Evolutionary conservation across 1,140 invertebrate species (phyloP).

Genomic region (Danaus plexippus): DNA sequence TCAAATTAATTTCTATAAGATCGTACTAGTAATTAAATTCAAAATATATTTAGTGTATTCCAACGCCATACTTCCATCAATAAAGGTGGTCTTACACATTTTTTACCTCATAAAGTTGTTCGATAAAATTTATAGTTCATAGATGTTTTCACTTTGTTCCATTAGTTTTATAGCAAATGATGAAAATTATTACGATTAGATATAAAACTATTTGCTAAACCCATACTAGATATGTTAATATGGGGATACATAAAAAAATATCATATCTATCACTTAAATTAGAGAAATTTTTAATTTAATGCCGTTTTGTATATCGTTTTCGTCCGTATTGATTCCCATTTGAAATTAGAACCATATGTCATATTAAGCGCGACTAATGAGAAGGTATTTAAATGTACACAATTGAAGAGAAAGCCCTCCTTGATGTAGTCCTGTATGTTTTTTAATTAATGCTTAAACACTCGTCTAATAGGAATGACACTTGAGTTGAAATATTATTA

Average conservation of each 20-base stretch:
- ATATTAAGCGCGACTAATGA: constrained; percentile 29
- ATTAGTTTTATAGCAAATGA: constrained; percentile 21
- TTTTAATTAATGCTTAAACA: constrained; percentile 33
- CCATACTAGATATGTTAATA: no score
- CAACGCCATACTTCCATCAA: constrained; percentile 27
- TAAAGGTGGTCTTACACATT: constrained; percentile 48
- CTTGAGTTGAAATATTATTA: constrained; percentile 4
- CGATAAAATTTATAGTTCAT: constrained; percentile 52
- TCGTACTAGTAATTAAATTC: no score
- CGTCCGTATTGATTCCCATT: constrained; percentile 1
- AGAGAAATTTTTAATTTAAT: no score
- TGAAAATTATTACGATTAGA: no score
- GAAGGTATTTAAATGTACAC: constrained; percentile 28
- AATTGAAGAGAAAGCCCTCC: constrained; percentile 45
- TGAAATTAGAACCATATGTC: constrained; percentile 20
- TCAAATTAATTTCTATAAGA: no score
- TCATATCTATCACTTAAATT: no score
- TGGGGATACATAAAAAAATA: no score
- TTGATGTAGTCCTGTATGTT: constrained; percentile 26
- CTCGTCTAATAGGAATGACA: constrained; percentile 20
- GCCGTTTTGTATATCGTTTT: no score
- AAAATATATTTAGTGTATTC: constrained; percentile 2
- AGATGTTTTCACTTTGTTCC: constrained; percentile 33
- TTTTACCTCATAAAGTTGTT: constrained; percentile 31
- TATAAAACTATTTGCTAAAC: no score